Conservation (phyloP, 2,888 invertebrate genomes). For the Agrotis puta region DNA sequence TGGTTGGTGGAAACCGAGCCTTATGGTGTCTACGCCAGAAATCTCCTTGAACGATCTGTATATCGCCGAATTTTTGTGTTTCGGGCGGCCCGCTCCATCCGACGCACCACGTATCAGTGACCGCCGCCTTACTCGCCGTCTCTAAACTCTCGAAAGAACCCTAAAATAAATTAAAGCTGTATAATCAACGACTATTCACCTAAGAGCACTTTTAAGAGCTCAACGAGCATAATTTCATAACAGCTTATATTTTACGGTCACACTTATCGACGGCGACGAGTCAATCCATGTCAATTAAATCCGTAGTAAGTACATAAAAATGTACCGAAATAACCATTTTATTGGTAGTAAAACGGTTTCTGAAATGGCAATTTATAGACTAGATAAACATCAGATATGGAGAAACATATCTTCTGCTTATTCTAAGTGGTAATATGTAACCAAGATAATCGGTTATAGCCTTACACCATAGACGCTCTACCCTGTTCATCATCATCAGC, state of each 20-base stretch:
- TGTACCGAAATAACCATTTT: slow-evolving; percentile 25
- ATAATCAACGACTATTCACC: neutral
- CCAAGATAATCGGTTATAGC: neutral
- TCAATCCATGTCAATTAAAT: slow-evolving; percentile 26
- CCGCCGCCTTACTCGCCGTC: too few species aligned
- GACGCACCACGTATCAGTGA: too few species aligned
- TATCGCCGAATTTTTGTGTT: too few species aligned
- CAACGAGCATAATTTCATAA: slow-evolving; percentile 14
- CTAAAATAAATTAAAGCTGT: neutral
- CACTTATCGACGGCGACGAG: neutral
- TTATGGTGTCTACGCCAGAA: too few species aligned
- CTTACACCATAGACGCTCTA: too few species aligned
- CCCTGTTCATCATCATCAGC: too few species aligned
- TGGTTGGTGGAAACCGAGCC: too few species aligned
- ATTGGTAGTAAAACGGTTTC: slow-evolving; percentile 28
- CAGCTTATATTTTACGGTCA: neutral
- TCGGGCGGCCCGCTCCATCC: too few species aligned
- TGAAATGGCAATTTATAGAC: neutral
- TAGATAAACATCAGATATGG: slow-evolving; percentile 1
- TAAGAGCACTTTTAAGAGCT: neutral
- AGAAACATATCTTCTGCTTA: neutral
- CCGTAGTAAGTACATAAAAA: slow-evolving; percentile 25
- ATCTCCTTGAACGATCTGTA: too few species aligned
- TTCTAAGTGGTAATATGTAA: neutral
- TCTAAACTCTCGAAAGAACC: too few species aligned